A percentile compares a stretch with the other conserved stretches of the same genome.
phyloP scores from a whole-genome alignment of 2,797 vertebrate species.

The Tokudaia tokunoshimensis region DNA sequence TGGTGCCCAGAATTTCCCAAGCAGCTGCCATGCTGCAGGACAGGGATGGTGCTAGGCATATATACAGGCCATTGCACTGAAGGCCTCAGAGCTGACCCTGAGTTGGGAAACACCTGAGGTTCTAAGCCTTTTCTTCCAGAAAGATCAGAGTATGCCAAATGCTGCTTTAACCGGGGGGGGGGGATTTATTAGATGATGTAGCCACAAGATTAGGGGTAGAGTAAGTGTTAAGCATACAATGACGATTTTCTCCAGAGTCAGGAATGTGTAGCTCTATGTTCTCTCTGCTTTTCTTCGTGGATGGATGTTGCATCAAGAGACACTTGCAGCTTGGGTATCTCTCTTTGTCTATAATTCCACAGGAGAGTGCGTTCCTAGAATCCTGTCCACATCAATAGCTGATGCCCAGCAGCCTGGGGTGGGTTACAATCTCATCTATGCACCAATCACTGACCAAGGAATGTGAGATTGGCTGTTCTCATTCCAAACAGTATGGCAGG shows the following conservation, averaged over 20 bases:
- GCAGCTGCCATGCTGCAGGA: neutral
- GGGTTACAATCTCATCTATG: neutral
- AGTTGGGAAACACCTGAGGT: neutral
- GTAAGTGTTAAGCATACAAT: neutral
- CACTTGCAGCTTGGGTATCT: neutral
- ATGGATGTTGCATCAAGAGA: neutral
- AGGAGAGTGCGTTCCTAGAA: neutral
- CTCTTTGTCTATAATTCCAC: neutral
- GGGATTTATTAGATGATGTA: neutral
- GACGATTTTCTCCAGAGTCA: neutral
- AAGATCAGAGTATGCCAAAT: constrained; percentile 3
- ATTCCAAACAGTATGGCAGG: neutral
- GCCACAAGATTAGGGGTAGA: neutral
- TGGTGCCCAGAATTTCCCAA: neutral
- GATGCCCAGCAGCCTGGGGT: neutral
- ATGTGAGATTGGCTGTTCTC: neutral
- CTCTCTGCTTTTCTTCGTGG: constrained; percentile 1
- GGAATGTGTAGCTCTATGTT: neutral
- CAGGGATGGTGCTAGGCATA: neutral
- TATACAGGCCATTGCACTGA: neutral
- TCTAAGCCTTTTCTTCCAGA: neutral
- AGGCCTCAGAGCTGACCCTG: neutral
- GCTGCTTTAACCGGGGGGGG: neutral
- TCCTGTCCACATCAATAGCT: neutral
- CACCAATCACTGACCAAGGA: neutral